Conservation (phyloP, 2,888 invertebrate genomes). For the Rosalia funebris region DNA sequence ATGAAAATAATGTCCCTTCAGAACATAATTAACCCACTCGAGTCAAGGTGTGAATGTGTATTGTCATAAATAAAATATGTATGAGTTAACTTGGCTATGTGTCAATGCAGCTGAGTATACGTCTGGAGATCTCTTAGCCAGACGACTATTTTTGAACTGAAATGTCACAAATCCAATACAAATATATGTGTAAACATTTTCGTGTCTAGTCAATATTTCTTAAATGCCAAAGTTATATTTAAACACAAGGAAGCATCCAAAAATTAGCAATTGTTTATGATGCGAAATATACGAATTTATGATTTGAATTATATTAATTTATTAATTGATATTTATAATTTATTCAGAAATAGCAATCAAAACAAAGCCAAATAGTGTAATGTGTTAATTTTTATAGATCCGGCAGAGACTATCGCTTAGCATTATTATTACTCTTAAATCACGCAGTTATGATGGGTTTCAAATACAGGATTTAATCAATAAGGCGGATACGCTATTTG, state of each 20-base stretch:
- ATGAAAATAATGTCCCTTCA: neutral
- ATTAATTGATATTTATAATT: neutral
- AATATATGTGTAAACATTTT: constrained; percentile 27
- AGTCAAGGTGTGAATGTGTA: constrained; percentile 18
- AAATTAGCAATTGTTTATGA: constrained; percentile 1
- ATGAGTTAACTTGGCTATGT: constrained; percentile 26
- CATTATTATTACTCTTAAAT: no score
- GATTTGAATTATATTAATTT: neutral
- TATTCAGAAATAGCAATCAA: neutral
- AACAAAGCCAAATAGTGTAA: no score
- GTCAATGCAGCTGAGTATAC: constrained; percentile 30
- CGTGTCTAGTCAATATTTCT: constrained; percentile 26
- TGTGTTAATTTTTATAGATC: neutral
- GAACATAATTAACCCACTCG: neutral
- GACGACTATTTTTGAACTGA: constrained; percentile 26
- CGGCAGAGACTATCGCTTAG: neutral
- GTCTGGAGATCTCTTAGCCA: constrained; percentile 30
- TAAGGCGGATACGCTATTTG: no score
- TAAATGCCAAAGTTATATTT: constrained; percentile 22
- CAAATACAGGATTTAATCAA: no score
- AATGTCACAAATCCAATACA: constrained; percentile 23
- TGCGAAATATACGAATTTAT: neutral
- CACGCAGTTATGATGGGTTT: neutral
- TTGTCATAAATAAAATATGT: constrained; percentile 20
- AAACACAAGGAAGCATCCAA: constrained; percentile 12